Evolutionary conservation across 2,113 vertebrate genomes (phyloP), one percentile per base, ranked within the genome.

Genomic region (Psammodynastes pulverulentus): DNA sequence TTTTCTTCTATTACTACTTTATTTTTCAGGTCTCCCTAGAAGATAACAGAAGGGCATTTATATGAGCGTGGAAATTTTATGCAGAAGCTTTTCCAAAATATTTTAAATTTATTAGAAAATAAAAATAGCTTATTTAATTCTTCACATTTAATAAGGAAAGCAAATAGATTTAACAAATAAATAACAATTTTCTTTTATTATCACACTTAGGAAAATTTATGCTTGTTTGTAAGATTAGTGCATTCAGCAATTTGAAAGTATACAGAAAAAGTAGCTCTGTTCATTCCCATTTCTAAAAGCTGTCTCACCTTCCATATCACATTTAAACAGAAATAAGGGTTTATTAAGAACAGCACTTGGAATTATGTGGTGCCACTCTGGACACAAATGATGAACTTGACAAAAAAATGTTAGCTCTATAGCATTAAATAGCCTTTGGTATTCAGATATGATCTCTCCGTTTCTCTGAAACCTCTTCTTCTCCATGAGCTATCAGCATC

Each of bases 21-120:
- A 95, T 97, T 98, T 96, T 98, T 99, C 94, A 99, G 91, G 48
- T 99, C 98, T 97, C 98, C 99, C 99, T 98, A 45, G 58, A 49
- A 91, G 62, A 1, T 51, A 87, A 87, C 58, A 93, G 23, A 91
- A 0, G 92, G 3, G 93, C 9, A 0, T 90, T 91, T 89, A 1
- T 0, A 9, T 72, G 39, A 91, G 5, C 15, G 4, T 39, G 48
- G 88, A 84, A 79, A 3, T 43, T 51, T 39, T 29, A 54, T 0
- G 21, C 2, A 46, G n/a, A 26, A 86, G 19, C 52, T 58, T 3
- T 39, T 85, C 34, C 89, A 89, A 85, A 49, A 51, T 0, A 89
- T 48, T 84, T 67, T 10, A 84, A 17, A 3, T 72, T 67, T 56
- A 29, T 49, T 53, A 45, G 39, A 79, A 79, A 79, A 43, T 7